Evolutionary conservation across 2,113 vertebrate species (phyloP).

Genomic region (cat (Felis catus)): F.catus_Fca126_mat1.0 CM031416.1:35771001-35771500

Average conservation of each 20-base stretch:
- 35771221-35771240: conserved; percentile 87
- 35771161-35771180: conserved; percentile 97
- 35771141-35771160: conserved; percentile 98
- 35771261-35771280: conserved; percentile 74
- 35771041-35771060: accelerated
- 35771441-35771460: conserved; percentile 53
- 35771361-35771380: conserved; percentile 83
- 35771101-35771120: conserved; percentile 97
- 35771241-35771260: conserved; percentile 59
- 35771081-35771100: conserved; percentile 86
- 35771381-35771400: conserved; percentile 79
- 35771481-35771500: conserved; percentile 63
- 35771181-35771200: conserved; percentile 99
- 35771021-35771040: not conserved
- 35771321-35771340: conserved; percentile 84
- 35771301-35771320: conserved; percentile 73
- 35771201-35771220: conserved; percentile 98
- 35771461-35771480: conserved; percentile 58
- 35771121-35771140: conserved; percentile 99
- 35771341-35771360: conserved; percentile 79
- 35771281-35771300: conserved; percentile 85
- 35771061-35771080: not conserved
- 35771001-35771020: not conserved
- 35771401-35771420: conserved; percentile 74
- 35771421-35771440: conserved; percentile 69